Percentiles rank a stretch among this genome's conserved stretches.
Conservation (phyloP, 2,888 invertebrate genomes). For the Galeruca laticollis region DNA sequence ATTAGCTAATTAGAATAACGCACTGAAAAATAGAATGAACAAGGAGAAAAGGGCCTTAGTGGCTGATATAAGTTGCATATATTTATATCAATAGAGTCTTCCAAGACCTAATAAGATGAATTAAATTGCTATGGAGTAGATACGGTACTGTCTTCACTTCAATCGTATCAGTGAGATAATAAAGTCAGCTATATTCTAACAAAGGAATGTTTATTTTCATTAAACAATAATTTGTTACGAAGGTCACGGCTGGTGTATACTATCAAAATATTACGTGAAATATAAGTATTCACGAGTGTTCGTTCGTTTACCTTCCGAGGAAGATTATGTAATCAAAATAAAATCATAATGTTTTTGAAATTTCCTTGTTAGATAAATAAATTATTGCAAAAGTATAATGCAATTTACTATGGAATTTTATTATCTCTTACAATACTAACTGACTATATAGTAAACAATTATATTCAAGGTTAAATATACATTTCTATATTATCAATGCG, state of each 20-base stretch:
- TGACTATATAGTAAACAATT: too few species aligned
- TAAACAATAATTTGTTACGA: neutral
- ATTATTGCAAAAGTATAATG: too few species aligned
- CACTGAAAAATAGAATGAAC: too few species aligned
- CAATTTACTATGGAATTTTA: too few species aligned
- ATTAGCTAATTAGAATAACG: too few species aligned
- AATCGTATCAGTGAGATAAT: neutral
- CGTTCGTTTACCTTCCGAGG: neutral
- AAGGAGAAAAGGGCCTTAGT: too few species aligned
- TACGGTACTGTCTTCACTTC: neutral
- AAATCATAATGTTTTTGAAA: neutral
- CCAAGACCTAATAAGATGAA: neutral
- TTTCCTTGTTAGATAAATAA: neutral
- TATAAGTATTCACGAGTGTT: neutral
- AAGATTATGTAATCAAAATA: slow-evolving; percentile 4
- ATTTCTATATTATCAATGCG: too few species aligned
- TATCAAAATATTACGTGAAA: neutral
- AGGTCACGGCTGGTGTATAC: neutral
- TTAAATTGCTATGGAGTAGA: neutral
- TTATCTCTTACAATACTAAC: too few species aligned
- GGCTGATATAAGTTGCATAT: too few species aligned
- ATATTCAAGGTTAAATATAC: too few species aligned
- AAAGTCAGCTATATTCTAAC: neutral
- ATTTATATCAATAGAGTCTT: too few species aligned
- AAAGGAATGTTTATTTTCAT: neutral